phyloP scores from a whole-genome alignment of 2,888 invertebrate species.

The Ectemnius cavifrons region DNA sequence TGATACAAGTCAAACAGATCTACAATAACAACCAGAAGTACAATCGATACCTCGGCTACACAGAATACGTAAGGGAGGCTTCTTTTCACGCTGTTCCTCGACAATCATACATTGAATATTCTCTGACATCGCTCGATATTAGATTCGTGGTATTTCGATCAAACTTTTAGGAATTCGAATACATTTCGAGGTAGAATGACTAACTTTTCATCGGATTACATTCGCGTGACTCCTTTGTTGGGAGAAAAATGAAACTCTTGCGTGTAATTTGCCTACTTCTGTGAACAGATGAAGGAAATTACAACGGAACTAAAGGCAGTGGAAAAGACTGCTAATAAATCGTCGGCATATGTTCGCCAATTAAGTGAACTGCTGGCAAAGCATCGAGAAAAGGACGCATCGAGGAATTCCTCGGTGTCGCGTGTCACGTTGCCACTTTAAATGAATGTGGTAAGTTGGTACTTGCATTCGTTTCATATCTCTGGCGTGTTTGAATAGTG shows the following conservation, averaged over 20 bases:
- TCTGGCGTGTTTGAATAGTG: too few relatives aligned
- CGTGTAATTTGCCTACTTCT: slow-evolving; percentile 14
- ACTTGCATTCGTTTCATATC: background rate
- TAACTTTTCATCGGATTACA: too few relatives aligned
- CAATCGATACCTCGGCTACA: slow-evolving; percentile 77
- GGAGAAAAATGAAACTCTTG: background rate
- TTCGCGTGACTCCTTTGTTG: too few relatives aligned
- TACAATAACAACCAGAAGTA: slow-evolving; percentile 79
- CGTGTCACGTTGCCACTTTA: slow-evolving; percentile 31
- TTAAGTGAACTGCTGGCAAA: slow-evolving; percentile 71
- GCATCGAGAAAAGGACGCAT: slow-evolving; percentile 65
- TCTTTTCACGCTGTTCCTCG: background rate
- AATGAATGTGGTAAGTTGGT: slow-evolving; percentile 29
- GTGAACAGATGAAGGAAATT: slow-evolving; percentile 76
- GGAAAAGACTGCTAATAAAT: slow-evolving; percentile 74
- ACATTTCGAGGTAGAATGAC: background rate
- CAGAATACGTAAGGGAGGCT: slow-evolving; percentile 76
- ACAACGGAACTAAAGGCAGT: slow-evolving; percentile 75
- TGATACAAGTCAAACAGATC: slow-evolving; percentile 78
- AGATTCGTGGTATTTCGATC: too few relatives aligned
- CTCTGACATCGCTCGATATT: too few relatives aligned
- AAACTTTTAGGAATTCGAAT: too few relatives aligned
- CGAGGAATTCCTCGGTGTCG: slow-evolving; percentile 51
- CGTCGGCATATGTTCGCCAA: slow-evolving; percentile 70
- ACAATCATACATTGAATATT: background rate